These are phyloP conservation scores for Halotydeus destructor DNA, from an alignment of 1,140 invertebrate species.

Conservation along the genomic window DNA sequence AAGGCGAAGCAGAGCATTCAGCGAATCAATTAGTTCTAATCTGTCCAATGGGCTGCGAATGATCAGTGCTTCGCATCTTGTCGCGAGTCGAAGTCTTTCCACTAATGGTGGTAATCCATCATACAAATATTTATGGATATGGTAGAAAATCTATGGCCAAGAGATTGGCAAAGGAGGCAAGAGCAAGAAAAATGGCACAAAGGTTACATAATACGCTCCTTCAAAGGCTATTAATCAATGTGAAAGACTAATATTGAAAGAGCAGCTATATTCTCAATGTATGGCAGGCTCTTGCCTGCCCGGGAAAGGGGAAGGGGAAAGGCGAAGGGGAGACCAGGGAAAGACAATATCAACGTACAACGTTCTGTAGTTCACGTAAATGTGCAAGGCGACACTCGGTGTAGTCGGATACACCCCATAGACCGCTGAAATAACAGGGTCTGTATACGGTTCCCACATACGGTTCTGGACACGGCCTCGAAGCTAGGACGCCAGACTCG, in stretches of 20 bases:
- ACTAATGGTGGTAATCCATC: slow-evolving; percentile 14
- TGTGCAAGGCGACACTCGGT: slow-evolving; percentile 15
- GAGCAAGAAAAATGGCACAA: too few relatives aligned
- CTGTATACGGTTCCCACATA: slow-evolving; percentile 16
- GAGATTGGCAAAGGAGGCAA: too few relatives aligned
- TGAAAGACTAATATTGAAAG: too few relatives aligned
- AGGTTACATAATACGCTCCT: too few relatives aligned
- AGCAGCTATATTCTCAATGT: too few relatives aligned
- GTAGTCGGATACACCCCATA: slow-evolving; percentile 14
- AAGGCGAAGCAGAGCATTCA: slow-evolving; percentile 6
- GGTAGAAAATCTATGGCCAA: slow-evolving; percentile 12
- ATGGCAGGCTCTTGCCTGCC: too few relatives aligned
- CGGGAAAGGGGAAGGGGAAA: neutral
- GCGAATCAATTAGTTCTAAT: slow-evolving; percentile 7
- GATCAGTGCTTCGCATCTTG: neutral
- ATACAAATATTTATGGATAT: slow-evolving; percentile 15
- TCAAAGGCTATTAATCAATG: too few relatives aligned
- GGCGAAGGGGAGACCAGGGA: neutral
- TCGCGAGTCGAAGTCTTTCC: slow-evolving; percentile 14
- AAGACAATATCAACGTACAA: slow-evolving; percentile 10
- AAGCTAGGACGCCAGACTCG: slow-evolving; percentile 13
- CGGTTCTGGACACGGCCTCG: slow-evolving; percentile 11
- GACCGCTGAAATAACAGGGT: slow-evolving; percentile 14
- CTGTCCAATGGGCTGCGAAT: slow-evolving; percentile 11
- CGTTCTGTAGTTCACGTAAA: slow-evolving; percentile 12